These are phyloP conservation scores for Dolichallabes microphthalmus DNA, from an alignment of 2,113 vertebrate genomes.

Conservation along the genomic window DNA sequence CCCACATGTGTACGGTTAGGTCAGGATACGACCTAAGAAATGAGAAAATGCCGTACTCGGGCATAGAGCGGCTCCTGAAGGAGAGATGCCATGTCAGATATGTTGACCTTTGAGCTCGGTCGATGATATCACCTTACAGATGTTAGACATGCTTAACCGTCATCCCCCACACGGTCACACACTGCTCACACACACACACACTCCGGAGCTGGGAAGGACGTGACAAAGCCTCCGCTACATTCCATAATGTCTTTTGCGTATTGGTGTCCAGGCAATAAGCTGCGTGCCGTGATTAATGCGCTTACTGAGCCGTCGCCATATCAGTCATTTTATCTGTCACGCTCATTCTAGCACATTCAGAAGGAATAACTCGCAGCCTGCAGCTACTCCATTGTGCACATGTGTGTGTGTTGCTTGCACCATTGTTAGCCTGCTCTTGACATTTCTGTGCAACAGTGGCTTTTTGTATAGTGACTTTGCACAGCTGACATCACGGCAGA, in stretches of 20 bases:
- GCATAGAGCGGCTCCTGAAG: neutral
- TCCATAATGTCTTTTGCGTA: neutral
- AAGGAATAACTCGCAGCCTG: neutral
- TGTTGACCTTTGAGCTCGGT: neutral
- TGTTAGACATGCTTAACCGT: constrained; percentile 1
- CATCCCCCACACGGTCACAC: neutral
- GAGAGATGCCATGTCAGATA: neutral
- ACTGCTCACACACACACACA: neutral
- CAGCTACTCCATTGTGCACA: neutral
- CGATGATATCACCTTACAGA: constrained; percentile 1
- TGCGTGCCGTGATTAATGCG: constrained; percentile 2
- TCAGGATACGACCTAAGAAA: neutral
- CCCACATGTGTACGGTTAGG: neutral
- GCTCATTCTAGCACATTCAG: constrained; percentile 11
- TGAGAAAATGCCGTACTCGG: neutral
- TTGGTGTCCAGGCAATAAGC: constrained; percentile 9
- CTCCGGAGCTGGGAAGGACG: neutral
- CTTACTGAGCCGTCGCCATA: constrained; percentile 7
- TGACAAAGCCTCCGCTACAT: neutral
- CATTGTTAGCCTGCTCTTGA: constrained; percentile 16
- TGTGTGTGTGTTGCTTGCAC: neutral
- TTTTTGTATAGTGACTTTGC: constrained; percentile 18
- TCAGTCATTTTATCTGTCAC: constrained; percentile 19
- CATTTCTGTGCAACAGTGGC: neutral
- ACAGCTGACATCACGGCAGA: neutral